Evolutionary conservation across 2,888 invertebrate genomes (phyloP).

Genomic region (Thyatira batis): DNA sequence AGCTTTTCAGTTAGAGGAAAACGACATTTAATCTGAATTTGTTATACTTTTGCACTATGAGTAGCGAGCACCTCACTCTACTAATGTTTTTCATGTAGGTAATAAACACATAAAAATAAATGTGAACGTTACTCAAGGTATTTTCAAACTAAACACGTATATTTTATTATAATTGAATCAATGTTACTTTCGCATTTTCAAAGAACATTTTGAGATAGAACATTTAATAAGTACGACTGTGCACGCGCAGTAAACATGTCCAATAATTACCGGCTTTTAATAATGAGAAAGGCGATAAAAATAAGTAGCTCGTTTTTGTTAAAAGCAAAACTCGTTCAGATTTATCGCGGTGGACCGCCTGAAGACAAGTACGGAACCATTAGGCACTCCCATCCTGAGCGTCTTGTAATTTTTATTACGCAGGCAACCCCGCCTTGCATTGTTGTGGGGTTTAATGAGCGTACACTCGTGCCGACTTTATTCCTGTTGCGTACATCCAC

Average conservation of each 20-base stretch:
- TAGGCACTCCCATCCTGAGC: slow-evolving; percentile 75
- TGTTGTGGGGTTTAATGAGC: slow-evolving; percentile 72
- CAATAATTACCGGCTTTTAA: not conserved
- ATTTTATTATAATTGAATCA: too few species aligned
- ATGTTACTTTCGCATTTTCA: not conserved
- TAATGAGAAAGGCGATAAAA: not conserved
- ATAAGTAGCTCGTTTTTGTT: not conserved
- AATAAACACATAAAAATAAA: too few species aligned
- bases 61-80: too few species aligned
- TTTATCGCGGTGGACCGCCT: slow-evolving; percentile 51
- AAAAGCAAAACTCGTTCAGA: slow-evolving; percentile 22
- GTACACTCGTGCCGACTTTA: slow-evolving; percentile 47
- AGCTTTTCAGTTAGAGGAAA: too few species aligned
- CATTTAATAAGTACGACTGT: not conserved
- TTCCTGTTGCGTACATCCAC: slow-evolving; percentile 36
- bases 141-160: too few species aligned
- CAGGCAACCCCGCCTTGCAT: slow-evolving; percentile 73
- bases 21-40: too few species aligned
- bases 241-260: not conserved
- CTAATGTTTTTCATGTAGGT: too few species aligned
- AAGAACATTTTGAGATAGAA: not conserved
- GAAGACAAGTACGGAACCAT: slow-evolving; percentile 58
- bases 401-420: slow-evolving; percentile 75
- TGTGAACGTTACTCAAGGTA: too few species aligned
- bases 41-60: too few species aligned